Conservation (phyloP, 2,113 vertebrate species). For the Isichthys henryi region DNA sequence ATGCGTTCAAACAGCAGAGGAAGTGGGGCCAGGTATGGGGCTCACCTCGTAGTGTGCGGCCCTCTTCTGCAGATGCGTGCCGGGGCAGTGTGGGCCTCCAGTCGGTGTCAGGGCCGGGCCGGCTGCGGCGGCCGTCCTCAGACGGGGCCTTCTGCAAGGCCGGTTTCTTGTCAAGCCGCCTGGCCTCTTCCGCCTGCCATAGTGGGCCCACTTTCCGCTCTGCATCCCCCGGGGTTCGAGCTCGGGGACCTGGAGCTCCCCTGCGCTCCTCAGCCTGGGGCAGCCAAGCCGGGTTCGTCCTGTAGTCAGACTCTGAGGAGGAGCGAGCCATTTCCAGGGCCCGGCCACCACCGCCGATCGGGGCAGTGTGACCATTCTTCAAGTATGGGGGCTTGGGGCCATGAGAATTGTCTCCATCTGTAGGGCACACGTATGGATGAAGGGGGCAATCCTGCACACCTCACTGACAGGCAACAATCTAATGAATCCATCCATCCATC, state of each 20-base stretch:
- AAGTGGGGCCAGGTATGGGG: neutral
- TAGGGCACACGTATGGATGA: neutral
- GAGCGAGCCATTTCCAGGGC: conserved; percentile 40
- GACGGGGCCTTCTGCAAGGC: conserved; percentile 64
- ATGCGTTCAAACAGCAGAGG: neutral
- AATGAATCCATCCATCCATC: neutral
- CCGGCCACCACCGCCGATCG: conserved; percentile 44
- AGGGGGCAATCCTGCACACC: neutral
- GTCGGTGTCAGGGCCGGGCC: conserved; percentile 57
- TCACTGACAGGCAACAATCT: neutral
- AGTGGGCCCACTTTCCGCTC: conserved; percentile 36
- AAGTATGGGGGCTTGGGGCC: conserved; percentile 61
- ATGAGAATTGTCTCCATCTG: conserved; percentile 66
- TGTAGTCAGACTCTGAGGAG: conserved; percentile 61
- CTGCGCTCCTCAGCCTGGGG: conserved; percentile 53
- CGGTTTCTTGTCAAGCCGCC: conserved; percentile 52
- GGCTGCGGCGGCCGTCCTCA: conserved; percentile 57
- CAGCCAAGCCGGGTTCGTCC: conserved; percentile 62
- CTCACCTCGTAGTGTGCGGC: conserved; percentile 63
- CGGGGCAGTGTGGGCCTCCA: conserved; percentile 67
- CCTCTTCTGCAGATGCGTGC: conserved; percentile 67
- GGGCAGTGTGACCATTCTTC: conserved; percentile 89
- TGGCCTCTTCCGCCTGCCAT: conserved; percentile 51
- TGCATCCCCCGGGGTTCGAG: conserved; percentile 43
- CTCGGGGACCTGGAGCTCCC: conserved; percentile 36